Conservation (phyloP, 2,797 vertebrate genomes). For the Leptatherina wallacei region DNA sequence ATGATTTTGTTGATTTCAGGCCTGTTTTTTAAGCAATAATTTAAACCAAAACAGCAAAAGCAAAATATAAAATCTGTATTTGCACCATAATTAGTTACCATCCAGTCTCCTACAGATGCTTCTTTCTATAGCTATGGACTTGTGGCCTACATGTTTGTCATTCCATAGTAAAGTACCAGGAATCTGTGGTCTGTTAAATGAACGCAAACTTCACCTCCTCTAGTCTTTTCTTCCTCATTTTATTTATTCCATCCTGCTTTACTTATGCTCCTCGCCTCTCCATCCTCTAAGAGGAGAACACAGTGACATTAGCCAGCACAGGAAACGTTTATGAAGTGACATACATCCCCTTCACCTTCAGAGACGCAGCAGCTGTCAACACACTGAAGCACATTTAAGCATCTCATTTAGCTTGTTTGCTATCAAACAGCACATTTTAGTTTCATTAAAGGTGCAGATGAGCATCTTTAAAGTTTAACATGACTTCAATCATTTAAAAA, state of each 20-base stretch:
- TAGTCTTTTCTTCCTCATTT: conserved; percentile 30
- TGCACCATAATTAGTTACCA: background rate
- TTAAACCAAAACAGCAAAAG: background rate
- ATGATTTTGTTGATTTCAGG: background rate
- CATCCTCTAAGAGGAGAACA: conserved; percentile 42
- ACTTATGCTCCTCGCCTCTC: conserved; percentile 2
- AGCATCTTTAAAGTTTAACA: background rate
- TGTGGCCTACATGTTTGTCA: conserved; percentile 72
- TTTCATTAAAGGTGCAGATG: background rate
- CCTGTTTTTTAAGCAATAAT: background rate
- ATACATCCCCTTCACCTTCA: conserved; percentile 50
- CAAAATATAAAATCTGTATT: background rate
- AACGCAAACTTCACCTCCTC: conserved; percentile 56
- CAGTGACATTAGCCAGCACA: conserved; percentile 55
- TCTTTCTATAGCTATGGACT: conserved; percentile 51
- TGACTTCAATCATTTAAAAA: background rate
- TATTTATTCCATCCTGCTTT: conserved; percentile 23
- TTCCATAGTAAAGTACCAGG: conserved; percentile 74
- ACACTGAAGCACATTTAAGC: conserved; percentile 45
- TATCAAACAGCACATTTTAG: background rate
- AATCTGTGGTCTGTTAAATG: conserved; percentile 58
- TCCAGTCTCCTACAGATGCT: conserved; percentile 25
- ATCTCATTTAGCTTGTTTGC: conserved; percentile 7
- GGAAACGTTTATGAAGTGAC: conserved; percentile 59
- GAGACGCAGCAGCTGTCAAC: conserved; percentile 52